Base-by-base conservation (phyloP, 1,140 invertebrate genomes). In the Achatina immaculata region DNA sequence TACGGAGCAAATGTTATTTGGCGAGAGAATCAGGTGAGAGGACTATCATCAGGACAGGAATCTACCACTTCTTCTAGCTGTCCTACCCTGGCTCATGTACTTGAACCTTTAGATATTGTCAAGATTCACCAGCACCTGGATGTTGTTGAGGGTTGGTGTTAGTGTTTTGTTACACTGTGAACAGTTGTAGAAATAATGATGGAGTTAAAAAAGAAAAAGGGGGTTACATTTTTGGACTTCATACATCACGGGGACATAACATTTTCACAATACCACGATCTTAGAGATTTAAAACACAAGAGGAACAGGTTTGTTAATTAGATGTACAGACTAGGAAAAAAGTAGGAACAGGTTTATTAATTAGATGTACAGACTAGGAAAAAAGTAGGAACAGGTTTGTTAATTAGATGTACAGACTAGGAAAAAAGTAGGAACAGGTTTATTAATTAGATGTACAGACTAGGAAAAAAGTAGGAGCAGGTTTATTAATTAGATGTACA, bases 111-210 rank as follows among this genome's bases (percentile, higher is more conserved):
- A 28, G 68, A 71, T 42, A 6, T 14, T 38, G 38, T 71, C n/a
- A 71, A n/a, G 42, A n/a, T 71, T 42, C 40, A 42, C 9, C 68
- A 71, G 38, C 68, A 71, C n/a, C 40, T 71, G 2, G 68, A 71
- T 71, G 36, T 71, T 43, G 14, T 71, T 14, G 68, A 71, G 42
- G 68, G 68, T 71, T 38, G 48, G 48, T 55, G 48, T 45, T 16
- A 7, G 43, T 45, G 43, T 16, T 16, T 4, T 11, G 65, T 38
- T 16, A n/a, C n/a, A n/a, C n/a, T n/a, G n/a, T n/a, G n/a, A n/a
- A n/a, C n/a, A n/a, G n/a, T n/a, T n/a, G n/a, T n/a, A n/a, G n/a
- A n/a, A 38, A 66, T 34, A 36, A 21, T 34, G 11, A 3, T 21
- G 28, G 34, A 36, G 31, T 24, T 34, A 62, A 9, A 7, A 6